Evolutionary conservation across 2,888 invertebrate species (phyloP).

Genomic region (Xanthorhoe designata): DNA sequence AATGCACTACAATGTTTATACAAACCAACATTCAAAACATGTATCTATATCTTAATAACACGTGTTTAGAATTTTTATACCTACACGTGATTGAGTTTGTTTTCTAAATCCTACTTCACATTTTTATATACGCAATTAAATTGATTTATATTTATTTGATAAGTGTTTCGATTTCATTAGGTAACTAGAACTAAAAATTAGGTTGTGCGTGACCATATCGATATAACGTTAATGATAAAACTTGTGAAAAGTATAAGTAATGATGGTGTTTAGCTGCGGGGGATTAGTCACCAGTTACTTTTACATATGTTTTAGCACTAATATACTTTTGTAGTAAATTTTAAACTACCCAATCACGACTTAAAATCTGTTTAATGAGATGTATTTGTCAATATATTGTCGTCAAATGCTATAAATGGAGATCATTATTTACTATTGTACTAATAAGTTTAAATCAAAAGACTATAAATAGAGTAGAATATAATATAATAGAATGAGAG

Average conservation of each 20-base stretch:
- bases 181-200: slow-evolving; percentile 46
- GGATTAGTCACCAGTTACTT: not conserved
- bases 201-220: slow-evolving; percentile 58
- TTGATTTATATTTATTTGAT: slow-evolving; percentile 3
- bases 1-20: no score
- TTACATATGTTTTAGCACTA: not conserved
- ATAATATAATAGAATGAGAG: no score
- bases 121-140: not conserved
- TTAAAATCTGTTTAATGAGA: no score
- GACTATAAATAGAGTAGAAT: no score
- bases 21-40: not conserved
- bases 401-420: no score
- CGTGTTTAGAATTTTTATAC: no score
- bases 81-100: not conserved
- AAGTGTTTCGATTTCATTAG: not conserved
- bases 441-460: no score
- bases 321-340: no score
- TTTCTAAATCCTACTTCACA: not conserved
- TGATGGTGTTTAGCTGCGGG: not conserved
- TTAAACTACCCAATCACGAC: no score
- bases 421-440: no score
- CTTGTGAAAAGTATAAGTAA: slow-evolving; percentile 1
- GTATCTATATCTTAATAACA: not conserved
- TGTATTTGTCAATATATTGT: no score
- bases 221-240: slow-evolving; percentile 50